Evolutionary conservation across 2,797 vertebrate species (phyloP), one percentile per base, ranked within the genome.

Genomic region (Discoglossus pictus): DNA sequence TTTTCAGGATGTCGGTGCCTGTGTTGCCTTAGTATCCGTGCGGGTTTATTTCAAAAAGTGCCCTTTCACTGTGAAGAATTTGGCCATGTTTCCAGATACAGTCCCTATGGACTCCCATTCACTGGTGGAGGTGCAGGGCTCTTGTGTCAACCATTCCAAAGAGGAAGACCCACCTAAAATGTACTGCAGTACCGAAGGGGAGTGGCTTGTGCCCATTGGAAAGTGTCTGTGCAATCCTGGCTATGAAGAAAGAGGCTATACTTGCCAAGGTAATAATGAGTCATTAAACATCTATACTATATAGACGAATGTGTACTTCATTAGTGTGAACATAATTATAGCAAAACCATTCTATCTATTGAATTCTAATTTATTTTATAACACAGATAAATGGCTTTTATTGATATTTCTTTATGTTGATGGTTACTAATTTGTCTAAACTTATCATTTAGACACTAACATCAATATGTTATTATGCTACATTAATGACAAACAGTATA

Each of bases 31-130:
- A 63, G 97, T 99, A 53, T 98, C 96, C 0, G 96, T 98, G 65
- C 87, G 97, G 73, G 96, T 99, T 59, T 99, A 95, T 88, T 99
- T 96, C 79, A 99, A 99, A 79, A 98, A 98, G 84, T 99, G 97
- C 79, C 96, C 96, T 1, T 90, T 93, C 78, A 98, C 86, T 3
- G 90, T 98, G 74, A 92, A 92, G 83, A 98, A 98, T 86, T 85
- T 99, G 73, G 97, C 96, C 69, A 89, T 93, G 87, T 99, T 98
- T 84, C 95, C 96, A 1, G 97, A 99, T 63, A 99, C 96, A 0
- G 92, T 98, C 68, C 96, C 95, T 70, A 93, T 93, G 88, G 96
- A 98, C 91, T 94, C 96, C 48, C 94, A 97, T 76, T 97, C 97
- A 0, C 77, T 99, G 79, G 97, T 99, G 86, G 97, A 98, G 83